phyloP scores from a whole-genome alignment of 2,888 invertebrate genomes.

The Coecobrya sp. region DNA sequence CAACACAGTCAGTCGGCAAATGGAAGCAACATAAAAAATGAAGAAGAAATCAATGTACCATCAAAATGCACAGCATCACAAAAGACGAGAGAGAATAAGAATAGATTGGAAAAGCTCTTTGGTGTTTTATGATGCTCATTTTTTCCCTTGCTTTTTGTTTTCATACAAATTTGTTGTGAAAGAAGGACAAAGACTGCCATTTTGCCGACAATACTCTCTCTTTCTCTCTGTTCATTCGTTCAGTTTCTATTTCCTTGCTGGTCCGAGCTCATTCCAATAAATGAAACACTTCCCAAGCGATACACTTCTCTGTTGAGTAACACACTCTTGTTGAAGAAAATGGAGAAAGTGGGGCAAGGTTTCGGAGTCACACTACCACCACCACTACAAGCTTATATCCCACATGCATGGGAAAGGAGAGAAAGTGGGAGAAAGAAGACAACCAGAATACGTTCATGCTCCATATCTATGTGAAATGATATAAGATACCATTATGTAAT shows the following conservation, averaged over 20 bases:
- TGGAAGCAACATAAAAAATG: conserved; percentile 3
- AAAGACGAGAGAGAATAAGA: not conserved
- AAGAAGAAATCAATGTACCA: conserved; percentile 9
- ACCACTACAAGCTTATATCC: not conserved
- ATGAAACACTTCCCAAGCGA: conserved; percentile 60
- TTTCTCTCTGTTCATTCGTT: not conserved
- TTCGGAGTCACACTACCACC: conserved; percentile 69
- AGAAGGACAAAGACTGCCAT: conserved; percentile 34
- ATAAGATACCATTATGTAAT: not conserved
- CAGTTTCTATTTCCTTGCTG: conserved; percentile 44
- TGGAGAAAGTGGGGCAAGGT: conserved; percentile 66
- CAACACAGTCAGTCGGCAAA: not conserved
- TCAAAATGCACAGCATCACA: not conserved
- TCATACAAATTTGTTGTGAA: not conserved
- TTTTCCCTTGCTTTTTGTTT: not conserved
- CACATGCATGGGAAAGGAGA: not conserved
- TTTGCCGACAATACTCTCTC: not conserved
- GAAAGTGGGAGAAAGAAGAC: conserved; percentile 38
- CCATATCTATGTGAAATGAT: not conserved
- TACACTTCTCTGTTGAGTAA: conserved; percentile 22
- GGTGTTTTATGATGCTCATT: not conserved
- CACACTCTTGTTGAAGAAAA: not conserved
- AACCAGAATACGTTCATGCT: conserved; percentile 4
- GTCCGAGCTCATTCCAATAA: conserved; percentile 48
- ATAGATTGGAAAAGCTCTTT: conserved; percentile 16